Base-by-base conservation (phyloP, 2,113 vertebrate genomes). In the Chaenogobius annularis region DNA sequence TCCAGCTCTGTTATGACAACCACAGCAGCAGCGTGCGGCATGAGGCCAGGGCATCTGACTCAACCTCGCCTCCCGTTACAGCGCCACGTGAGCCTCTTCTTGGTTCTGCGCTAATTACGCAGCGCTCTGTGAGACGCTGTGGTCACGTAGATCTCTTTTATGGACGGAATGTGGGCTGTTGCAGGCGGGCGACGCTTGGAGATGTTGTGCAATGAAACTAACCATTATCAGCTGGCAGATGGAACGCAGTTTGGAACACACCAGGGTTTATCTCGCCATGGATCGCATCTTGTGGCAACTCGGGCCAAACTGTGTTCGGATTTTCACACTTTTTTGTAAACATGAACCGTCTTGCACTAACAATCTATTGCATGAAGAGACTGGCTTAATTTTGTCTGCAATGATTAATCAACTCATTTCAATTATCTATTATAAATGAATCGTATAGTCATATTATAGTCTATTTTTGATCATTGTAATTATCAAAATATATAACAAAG, bases 191-290 rank as follows among this genome's bases (percentile, higher is more conserved):
- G 26, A 31, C 14, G 56, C 23, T 35, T 35, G 23, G 58, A 61
- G 26, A 61, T 35, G 26, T 61, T 17, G 13, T 55, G 54, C 22
- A 55, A 37, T 62, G 59, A 37, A 62, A 62, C 20, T 7, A 5
- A 61, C 2, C 12, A 63, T 35, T 63, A 37, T 47, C 40, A 44
- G 75, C 69, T 72, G 66, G 69, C 81, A 85, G 78, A 88, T 83
- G 72, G 72, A 48, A 61, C 67, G 44, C 68, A 66, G 56, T 68
- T 79, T 80, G 54, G 78, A 52, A 69, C 64, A 70, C 74, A 74
- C 68, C 80, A 68, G 68, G 80, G 68, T 52, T 59, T 52, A 67
- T 22, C 19, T 1, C 10, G 64, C 37, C 19, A 22, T 58, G 40
- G 68, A 22, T 1, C 14, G 22, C 2, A 22, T 54, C 14, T 72